Base-by-base conservation (phyloP, 2,797 vertebrate species). In the Anguilla pacifica region DNA sequence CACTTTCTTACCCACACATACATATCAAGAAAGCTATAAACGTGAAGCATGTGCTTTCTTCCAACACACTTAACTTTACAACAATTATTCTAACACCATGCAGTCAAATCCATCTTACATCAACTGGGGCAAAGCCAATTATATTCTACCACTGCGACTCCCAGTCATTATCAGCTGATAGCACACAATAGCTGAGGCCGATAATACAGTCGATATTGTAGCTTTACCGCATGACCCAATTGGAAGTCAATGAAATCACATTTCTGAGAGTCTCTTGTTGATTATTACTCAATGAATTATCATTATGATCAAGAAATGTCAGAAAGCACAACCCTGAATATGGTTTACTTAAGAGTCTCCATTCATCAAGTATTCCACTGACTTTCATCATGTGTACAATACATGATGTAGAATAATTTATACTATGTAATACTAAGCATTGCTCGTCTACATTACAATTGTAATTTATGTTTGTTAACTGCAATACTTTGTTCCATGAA, bases 391-490 rank as follows among this genome's bases (percentile, higher is more conserved):
- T 39, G 25, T 67, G 81, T 87, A 35, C 55, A 74, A 85, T 86
- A 91, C 79, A 15, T 57, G 13, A 57, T 9, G 25, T n/a, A n/a
- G 64, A 55, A 79, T 83, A 25, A 89, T 88, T 89, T 51, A 85
- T 90, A 86, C 39, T 43, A 43, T 43, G 39, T 43, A 43, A 43
- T 43, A 43, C 39, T 43, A 91, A 91, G 90, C 86, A 89, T 87
- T 79, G 84, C 83, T 85, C 86, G 85, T 89, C 89, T 84, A 84
- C 89, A 87, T 86, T 90, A 87, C 86, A 89, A 86, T 61, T 87
- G 35, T 87, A 89, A 90, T 91, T 92, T 91, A 89, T 90, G 88
- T 89, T 91, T 90, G 55, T 72, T 91, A 86, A 91, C 89, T 84
- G 53, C 70, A 88, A 64, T 89, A 64, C 61, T 86, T 88, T 88